A percentile compares a stretch with the other conserved stretches of the same genome.
phyloP scores from a whole-genome alignment of 2,797 vertebrate genomes.

The Chlorospingus semifuscus region DNA sequence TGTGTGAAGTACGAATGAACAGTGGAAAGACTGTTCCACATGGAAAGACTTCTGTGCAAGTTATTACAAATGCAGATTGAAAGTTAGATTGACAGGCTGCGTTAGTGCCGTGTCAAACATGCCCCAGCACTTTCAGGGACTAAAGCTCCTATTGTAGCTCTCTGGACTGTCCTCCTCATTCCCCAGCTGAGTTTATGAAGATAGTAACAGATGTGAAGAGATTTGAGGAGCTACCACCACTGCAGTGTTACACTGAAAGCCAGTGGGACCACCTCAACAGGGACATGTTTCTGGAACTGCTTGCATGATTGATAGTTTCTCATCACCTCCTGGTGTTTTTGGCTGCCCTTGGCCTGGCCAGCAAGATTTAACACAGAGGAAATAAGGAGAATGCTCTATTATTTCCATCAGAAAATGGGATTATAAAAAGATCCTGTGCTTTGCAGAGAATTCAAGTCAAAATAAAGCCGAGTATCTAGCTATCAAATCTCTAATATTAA shows the following conservation, averaged over 20 bases:
- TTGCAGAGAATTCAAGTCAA: not conserved
- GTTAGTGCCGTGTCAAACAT: not conserved
- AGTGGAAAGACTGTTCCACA: not conserved
- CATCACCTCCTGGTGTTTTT: accelerated
- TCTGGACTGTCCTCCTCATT: not conserved
- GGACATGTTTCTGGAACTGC: not conserved
- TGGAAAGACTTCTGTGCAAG: not conserved
- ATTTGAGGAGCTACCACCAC: not conserved
- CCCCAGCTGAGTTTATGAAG: not conserved
- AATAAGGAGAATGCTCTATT: not conserved
- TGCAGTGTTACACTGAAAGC: not conserved
- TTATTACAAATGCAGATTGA: not conserved
- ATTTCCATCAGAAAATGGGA: not conserved
- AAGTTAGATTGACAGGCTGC: not conserved
- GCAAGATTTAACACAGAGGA: not conserved
- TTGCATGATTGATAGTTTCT: not conserved
- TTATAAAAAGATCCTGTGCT: not conserved
- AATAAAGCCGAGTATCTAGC: not conserved
- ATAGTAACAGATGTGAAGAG: not conserved
- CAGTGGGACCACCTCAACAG: not conserved
- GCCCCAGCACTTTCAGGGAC: not conserved
- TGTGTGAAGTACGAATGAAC: not conserved
- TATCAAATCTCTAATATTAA: not conserved
- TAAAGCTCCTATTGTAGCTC: not conserved
- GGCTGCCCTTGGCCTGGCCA: not conserved